phyloP scores from a whole-genome alignment of 2,888 invertebrate species.

The Diplolepis rosae region DNA sequence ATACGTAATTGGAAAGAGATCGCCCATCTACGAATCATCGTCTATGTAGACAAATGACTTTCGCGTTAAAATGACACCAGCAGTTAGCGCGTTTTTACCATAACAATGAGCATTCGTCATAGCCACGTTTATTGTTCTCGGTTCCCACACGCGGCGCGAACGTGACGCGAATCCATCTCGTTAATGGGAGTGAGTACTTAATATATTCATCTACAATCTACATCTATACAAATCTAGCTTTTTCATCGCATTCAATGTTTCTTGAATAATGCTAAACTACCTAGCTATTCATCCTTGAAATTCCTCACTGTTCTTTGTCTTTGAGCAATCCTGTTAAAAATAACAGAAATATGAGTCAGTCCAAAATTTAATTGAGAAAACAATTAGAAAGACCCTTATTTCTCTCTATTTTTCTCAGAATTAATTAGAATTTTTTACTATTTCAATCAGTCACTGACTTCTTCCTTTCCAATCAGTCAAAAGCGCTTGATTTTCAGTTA shows the following conservation, averaged over 20 bases:
- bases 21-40: conserved; percentile 8
- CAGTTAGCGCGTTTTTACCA: conserved; percentile 42
- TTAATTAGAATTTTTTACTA: too few species aligned
- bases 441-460: too few species aligned
- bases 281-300: conserved; percentile 12
- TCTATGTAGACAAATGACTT: conserved; percentile 11
- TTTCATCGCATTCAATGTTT: conserved; percentile 35
- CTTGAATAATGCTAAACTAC: conserved; percentile 32
- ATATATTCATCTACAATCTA: conserved; percentile 24
- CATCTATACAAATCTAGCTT: conserved; percentile 29
- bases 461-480: neutral
- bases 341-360: neutral
- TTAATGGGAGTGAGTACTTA: conserved; percentile 54
- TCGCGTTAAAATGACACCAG: conserved; percentile 18
- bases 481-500: neutral
- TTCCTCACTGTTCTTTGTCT: conserved; percentile 21
- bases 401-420: too few species aligned
- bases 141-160: conserved; percentile 61
- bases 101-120: conserved; percentile 51
- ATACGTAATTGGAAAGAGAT: conserved; percentile 26
- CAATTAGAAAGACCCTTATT: neutral
- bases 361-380: neutral
- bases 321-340: neutral
- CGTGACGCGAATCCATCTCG: conserved; percentile 62
- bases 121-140: conserved; percentile 55